Evolutionary conservation across 1,140 invertebrate species (phyloP).

Genomic region (Magallana ariakensis): DNA sequence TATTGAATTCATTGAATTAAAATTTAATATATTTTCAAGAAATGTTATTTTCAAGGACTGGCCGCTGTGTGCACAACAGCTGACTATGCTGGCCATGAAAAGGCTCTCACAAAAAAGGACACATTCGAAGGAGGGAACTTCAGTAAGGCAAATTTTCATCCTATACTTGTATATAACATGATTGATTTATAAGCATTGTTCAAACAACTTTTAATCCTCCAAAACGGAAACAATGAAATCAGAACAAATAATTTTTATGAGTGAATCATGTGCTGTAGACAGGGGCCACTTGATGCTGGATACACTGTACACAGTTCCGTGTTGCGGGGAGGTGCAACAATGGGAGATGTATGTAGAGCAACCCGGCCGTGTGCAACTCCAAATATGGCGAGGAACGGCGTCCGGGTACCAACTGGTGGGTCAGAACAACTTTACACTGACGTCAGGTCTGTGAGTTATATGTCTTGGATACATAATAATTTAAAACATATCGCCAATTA

Average conservation of each 20-base stretch:
- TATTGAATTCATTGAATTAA: too few relatives aligned
- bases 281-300: constrained; percentile 14
- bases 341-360: constrained; percentile 13
- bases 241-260: too few relatives aligned
- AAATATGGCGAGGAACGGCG: background rate
- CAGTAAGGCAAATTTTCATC: background rate
- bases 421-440: background rate
- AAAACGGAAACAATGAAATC: too few relatives aligned
- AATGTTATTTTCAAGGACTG: background rate
- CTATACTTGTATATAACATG: too few relatives aligned
- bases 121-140: background rate
- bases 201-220: too few relatives aligned
- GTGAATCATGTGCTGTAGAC: background rate
- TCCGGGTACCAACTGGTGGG: constrained; percentile 6
- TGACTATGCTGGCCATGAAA: background rate
- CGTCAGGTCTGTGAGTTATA: background rate
- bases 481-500: too few relatives aligned
- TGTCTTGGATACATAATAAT: too few relatives aligned
- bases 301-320: background rate
- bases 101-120: background rate
- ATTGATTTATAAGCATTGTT: too few relatives aligned
- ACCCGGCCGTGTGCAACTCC: background rate
- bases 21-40: too few relatives aligned
- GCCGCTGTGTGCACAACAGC: background rate
- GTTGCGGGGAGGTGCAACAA: constrained; percentile 24